Percentiles rank a stretch among this genome's conserved stretches.
These are phyloP conservation scores for Melikaiella ostensackeni DNA, from an alignment of 2,888 invertebrate species.

Conservation along the genomic window DNA sequence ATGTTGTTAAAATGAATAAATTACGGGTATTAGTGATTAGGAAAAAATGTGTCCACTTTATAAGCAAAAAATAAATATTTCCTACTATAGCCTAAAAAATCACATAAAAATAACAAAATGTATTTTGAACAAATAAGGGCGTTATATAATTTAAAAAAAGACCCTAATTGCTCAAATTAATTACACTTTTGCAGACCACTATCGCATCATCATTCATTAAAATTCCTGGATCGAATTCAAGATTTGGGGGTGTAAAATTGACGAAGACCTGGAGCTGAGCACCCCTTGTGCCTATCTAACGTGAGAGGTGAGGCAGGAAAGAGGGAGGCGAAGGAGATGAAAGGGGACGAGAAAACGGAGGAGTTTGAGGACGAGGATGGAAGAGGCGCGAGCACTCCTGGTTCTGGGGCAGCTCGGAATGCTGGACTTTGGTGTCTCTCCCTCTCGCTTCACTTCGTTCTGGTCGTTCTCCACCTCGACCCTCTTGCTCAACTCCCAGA, in stretches of 20 bases:
- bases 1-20: no score
- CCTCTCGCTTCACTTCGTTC: conserved; percentile 58
- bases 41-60: no score
- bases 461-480: conserved; percentile 48
- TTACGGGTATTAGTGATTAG: no score
- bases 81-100: no score
- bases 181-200: no score
- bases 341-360: conserved; percentile 60
- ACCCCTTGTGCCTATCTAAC: conserved; percentile 64
- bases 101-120: no score
- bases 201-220: not conserved
- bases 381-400: conserved; percentile 57
- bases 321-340: conserved; percentile 51
- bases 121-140: no score
- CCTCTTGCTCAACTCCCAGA: conserved; percentile 55
- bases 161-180: no score
- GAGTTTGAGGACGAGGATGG: conserved; percentile 60
- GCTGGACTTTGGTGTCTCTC: conserved; percentile 72
- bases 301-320: conserved; percentile 58
- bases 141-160: no score
- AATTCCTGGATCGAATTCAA: not conserved
- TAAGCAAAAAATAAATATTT: no score
- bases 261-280: conserved; percentile 56
- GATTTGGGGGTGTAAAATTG: not conserved
- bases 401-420: conserved; percentile 67